Base-by-base conservation (phyloP, 2,888 invertebrate species). In the Cylloceria caligata region DNA sequence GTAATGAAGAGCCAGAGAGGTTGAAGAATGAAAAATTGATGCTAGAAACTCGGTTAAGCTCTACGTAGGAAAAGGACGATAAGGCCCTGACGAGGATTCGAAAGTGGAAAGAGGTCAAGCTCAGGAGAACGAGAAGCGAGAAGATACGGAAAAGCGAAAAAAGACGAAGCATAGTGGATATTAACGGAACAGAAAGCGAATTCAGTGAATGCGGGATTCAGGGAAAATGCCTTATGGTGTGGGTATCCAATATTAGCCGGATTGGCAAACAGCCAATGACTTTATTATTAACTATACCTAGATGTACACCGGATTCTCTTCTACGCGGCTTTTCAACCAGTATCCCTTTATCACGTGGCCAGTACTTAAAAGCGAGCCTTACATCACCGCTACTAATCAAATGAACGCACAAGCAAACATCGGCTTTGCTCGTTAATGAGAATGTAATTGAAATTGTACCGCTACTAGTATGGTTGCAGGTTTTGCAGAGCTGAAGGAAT, bases 21-120 rank as follows among this genome's bases (percentile, higher is more conserved):
- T 16, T 57, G 55, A n/a, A n/a, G 30, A 30, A 57, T 57, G 30
- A 57, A 30, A 57, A 57, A 57, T 57, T 57, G 30, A 57, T 57
- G 30, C n/a, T n/a, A 27, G n/a, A 57, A 57, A 57, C 55, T 57
- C 55, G 55, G 30, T 3, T 30, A 19, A 30, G 55, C 30, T 57
- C 5, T 13, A n/a, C 30, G 30, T 30, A 30, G 3, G 24, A 57
- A 7, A 30, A 19, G 2, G 55, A 30, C 5, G 1, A 30, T 27
- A 21, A 55, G 52, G 27, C 27, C 13, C 24, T 16, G 21, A 7
- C 27, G 5, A 27, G n/a, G n/a, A 24, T 13, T 24, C 27, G 24
- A 55, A 11, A 13, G 13, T 11, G n/a, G 6, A 5, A 57, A 13
- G n/a, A 30, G 16, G n/a, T 30, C 55, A 57, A 30, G 16, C 16